A percentile compares a stretch with the other conserved stretches of the same genome.
Conservation (phyloP, 2,113 vertebrate genomes). For the Thalassarche chlororhynchos region DNA sequence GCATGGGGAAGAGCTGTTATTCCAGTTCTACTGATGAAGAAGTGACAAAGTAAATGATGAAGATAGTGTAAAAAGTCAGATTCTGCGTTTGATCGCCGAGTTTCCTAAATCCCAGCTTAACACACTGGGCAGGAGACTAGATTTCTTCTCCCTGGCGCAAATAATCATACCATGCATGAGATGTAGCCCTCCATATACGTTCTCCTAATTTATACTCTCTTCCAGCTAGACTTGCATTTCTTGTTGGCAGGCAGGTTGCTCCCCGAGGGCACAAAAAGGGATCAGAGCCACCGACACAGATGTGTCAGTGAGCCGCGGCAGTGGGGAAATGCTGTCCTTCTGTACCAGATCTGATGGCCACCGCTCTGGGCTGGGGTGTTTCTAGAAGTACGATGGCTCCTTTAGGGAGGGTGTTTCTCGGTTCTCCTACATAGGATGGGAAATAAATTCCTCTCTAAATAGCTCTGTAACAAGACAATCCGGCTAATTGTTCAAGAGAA, state of each 20-base stretch:
- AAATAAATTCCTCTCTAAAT: background rate
- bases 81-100: background rate
- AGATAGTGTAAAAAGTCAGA: background rate
- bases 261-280: background rate
- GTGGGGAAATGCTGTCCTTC: background rate
- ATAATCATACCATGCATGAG: background rate
- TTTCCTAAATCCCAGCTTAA: background rate
- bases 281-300: background rate
- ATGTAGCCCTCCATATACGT: background rate
- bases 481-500: background rate
- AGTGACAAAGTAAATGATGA: background rate
- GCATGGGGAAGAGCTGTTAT: background rate
- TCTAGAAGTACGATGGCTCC: background rate
- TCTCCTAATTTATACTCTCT: background rate
- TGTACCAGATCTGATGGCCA: background rate
- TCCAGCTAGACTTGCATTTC: background rate
- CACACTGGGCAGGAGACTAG: background rate
- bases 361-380: background rate
- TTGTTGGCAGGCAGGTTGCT: background rate
- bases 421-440: background rate
- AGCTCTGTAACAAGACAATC: background rate
- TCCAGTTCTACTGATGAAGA: background rate
- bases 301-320: background rate
- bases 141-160: background rate
- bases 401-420: background rate